Percentiles rank a stretch among this genome's conserved stretches.
phyloP scores from a whole-genome alignment of 1,140 invertebrate genomes.

The Calosoma granatense region DNA sequence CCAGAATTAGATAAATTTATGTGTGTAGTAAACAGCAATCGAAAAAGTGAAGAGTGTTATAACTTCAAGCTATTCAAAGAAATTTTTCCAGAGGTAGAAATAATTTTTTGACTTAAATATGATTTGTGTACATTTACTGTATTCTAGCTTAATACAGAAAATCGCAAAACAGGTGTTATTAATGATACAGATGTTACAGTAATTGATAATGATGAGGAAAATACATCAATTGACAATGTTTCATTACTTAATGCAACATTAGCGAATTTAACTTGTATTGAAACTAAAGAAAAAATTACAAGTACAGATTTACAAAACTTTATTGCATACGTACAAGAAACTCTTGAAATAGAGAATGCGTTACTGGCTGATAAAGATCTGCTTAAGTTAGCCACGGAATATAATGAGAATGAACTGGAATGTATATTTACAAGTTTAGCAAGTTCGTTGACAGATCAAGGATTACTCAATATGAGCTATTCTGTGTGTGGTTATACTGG shows the following conservation, averaged over 20 bases:
- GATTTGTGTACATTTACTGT: too few species aligned
- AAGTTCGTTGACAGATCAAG: not conserved
- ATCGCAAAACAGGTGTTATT: not conserved
- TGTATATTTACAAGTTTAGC: not conserved
- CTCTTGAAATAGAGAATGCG: not conserved
- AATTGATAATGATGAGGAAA: not conserved
- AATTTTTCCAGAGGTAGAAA: not conserved
- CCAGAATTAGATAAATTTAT: not conserved
- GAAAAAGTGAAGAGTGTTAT: not conserved
- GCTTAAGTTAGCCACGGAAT: not conserved
- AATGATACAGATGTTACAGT: not conserved
- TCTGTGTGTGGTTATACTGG: not conserved
- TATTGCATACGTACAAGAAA: not conserved
- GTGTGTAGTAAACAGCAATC: not conserved
- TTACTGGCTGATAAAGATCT: not conserved
- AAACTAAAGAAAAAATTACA: not conserved
- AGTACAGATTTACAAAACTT: not conserved
- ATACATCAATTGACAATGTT: not conserved
- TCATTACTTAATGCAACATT: not conserved
- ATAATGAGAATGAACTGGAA: not conserved
- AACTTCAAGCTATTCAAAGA: not conserved
- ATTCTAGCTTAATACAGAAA: not conserved
- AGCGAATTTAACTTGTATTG: not conserved
- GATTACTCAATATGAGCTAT: not conserved
- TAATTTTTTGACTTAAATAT: not conserved